Evolutionary conservation across 2,888 invertebrate genomes (phyloP).

Genomic region (Blomia tropicalis): DNA sequence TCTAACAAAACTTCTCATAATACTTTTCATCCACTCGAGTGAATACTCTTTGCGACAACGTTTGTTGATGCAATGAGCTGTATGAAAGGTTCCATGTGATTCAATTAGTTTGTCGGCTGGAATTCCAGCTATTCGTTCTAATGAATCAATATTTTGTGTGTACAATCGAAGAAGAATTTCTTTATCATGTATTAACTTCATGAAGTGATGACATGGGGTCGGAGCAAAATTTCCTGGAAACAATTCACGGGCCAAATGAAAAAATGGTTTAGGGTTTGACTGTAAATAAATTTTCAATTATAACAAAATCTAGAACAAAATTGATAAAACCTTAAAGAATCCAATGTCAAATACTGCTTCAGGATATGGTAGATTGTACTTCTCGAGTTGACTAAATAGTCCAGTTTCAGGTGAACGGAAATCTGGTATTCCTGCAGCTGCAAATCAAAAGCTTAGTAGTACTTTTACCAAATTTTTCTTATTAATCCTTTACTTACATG

Average conservation of each 20-base stretch:
- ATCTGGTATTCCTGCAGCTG: constrained; percentile 88
- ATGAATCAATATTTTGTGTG: constrained; percentile 77
- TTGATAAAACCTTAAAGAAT: constrained; percentile 46
- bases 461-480: background rate
- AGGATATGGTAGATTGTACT: constrained; percentile 77
- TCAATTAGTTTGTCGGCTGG: constrained; percentile 71
- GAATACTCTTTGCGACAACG: constrained; percentile 52
- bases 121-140: constrained; percentile 70
- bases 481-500: constrained; percentile 63
- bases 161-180: constrained; percentile 43
- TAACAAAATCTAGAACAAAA: constrained; percentile 16
- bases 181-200: constrained; percentile 66
- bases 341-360: constrained; percentile 79
- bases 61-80: constrained; percentile 57
- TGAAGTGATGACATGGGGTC: constrained; percentile 76
- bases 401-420: constrained; percentile 79
- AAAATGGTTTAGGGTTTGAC: constrained; percentile 80
- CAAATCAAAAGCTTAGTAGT: constrained; percentile 29
- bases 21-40: constrained; percentile 72
- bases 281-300: constrained; percentile 32
- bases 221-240: constrained; percentile 68
- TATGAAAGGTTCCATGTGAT: constrained; percentile 83
- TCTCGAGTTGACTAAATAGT: constrained; percentile 71
- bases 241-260: constrained; percentile 68
- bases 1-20: background rate